Evolutionary conservation across 2,113 vertebrate genomes (phyloP).

Genomic region (Anas platyrhynchos): DNA sequence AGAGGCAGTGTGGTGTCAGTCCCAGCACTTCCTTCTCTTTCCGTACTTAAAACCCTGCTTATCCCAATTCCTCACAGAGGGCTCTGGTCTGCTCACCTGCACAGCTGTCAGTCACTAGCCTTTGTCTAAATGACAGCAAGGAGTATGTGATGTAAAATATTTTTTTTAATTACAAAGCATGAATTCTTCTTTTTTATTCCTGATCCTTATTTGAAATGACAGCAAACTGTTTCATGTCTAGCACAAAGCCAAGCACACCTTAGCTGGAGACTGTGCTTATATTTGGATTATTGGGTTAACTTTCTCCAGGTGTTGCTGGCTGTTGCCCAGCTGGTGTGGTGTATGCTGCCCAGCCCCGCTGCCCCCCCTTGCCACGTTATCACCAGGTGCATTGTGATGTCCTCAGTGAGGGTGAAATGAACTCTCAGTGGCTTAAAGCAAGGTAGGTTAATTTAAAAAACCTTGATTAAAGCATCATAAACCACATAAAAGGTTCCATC

Average conservation of each 20-base stretch:
- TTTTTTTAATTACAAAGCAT: background rate
- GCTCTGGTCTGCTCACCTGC: background rate
- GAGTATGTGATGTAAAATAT: background rate
- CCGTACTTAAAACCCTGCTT: background rate
- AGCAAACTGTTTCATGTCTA: background rate
- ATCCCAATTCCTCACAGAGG: background rate
- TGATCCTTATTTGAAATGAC: background rate
- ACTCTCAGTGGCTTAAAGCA: constrained; percentile 57
- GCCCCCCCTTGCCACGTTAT: background rate
- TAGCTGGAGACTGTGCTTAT: background rate
- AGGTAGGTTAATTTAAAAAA: constrained; percentile 78
- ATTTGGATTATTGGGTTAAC: background rate
- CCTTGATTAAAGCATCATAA: constrained; percentile 70
- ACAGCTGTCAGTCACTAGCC: background rate
- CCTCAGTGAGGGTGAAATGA: constrained; percentile 41
- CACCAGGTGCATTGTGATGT: constrained; percentile 12
- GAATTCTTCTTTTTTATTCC: background rate
- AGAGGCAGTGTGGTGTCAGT: too few species aligned
- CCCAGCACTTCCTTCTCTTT: background rate
- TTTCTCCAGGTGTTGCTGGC: background rate
- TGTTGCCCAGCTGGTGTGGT: too few species aligned
- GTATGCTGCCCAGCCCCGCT: too few species aligned
- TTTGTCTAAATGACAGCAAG: background rate
- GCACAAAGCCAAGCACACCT: background rate
- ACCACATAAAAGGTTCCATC: constrained; percentile 56